These are phyloP conservation scores for Eupeodes latifasciatus DNA, from an alignment of 2,888 invertebrate genomes.

Conservation along the genomic window DNA sequence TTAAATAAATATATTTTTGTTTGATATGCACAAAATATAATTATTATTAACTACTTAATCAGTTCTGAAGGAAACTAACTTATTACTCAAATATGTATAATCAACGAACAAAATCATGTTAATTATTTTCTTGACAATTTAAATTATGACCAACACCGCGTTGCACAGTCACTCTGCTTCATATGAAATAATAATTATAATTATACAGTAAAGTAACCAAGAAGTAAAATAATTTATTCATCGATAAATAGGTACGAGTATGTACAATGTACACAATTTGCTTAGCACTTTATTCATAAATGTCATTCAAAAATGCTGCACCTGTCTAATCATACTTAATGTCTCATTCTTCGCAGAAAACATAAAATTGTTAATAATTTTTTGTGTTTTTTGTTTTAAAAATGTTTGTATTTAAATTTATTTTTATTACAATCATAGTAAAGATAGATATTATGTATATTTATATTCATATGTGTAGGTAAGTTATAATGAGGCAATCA, in stretches of 20 bases:
- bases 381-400: not conserved
- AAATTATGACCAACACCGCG: slow-evolving; percentile 45
- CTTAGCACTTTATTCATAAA: slow-evolving; percentile 58
- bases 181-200: not conserved
- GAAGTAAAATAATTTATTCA: slow-evolving; percentile 38
- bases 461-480: not conserved
- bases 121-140: slow-evolving; percentile 38
- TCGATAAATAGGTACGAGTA: slow-evolving; percentile 31
- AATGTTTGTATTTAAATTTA: slow-evolving; percentile 60
- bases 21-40: not conserved
- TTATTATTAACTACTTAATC: slow-evolving; percentile 8
- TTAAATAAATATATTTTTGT: not conserved
- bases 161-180: not conserved
- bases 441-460: too few relatives aligned
- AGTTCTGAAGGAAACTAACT: slow-evolving; percentile 23
- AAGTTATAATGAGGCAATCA: slow-evolving; percentile 69
- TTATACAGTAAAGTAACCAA: not conserved
- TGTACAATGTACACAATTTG: slow-evolving; percentile 24
- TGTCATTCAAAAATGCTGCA: slow-evolving; percentile 66
- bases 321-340: slow-evolving; percentile 72
- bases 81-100: not conserved
- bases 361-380: slow-evolving; percentile 52
- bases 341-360: slow-evolving; percentile 63
- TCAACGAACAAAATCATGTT: not conserved
- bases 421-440: slow-evolving; percentile 64